phyloP scores from a whole-genome alignment of 2,888 invertebrate species.

The Uloborus plumipes region DNA sequence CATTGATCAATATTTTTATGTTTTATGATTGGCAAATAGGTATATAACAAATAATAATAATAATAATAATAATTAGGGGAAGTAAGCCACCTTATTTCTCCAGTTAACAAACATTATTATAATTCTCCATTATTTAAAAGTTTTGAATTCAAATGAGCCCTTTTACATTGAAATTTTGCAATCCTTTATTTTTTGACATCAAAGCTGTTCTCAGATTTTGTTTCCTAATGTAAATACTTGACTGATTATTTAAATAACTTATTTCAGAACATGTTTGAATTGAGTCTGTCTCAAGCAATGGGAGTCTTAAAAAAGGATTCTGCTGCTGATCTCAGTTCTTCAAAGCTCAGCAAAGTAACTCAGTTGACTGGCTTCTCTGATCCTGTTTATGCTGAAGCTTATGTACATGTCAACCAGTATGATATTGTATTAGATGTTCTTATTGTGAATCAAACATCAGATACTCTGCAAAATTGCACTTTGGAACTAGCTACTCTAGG shows the following conservation, averaged over 20 bases:
- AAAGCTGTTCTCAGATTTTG: background rate
- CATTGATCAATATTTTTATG: too few relatives aligned
- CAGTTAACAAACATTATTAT: too few relatives aligned
- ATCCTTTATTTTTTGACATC: background rate
- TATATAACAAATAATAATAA: too few relatives aligned
- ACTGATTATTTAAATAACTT: background rate
- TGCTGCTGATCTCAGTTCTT: slow-evolving; percentile 72
- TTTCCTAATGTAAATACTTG: too few relatives aligned
- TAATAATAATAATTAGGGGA: too few relatives aligned
- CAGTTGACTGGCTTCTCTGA: slow-evolving; percentile 99
- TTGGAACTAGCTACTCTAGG: slow-evolving; percentile 94
- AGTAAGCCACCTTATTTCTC: too few relatives aligned
- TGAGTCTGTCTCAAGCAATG: slow-evolving; percentile 90
- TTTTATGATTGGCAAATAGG: too few relatives aligned
- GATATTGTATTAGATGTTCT: slow-evolving; percentile 98
- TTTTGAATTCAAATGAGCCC: too few relatives aligned
- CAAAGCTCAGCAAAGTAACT: slow-evolving; percentile 80
- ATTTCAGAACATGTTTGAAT: slow-evolving; percentile 87
- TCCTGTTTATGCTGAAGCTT: slow-evolving; percentile 99
- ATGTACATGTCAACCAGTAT: slow-evolving; percentile 98
- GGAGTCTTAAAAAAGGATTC: slow-evolving; percentile 74
- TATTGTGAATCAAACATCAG: slow-evolving; percentile 96
- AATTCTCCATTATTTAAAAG: too few relatives aligned
- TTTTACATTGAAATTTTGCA: too few relatives aligned
- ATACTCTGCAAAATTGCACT: slow-evolving; percentile 97